phyloP scores from a whole-genome alignment of 2,113 vertebrate genomes.

The Lucifuga dentata region DNA sequence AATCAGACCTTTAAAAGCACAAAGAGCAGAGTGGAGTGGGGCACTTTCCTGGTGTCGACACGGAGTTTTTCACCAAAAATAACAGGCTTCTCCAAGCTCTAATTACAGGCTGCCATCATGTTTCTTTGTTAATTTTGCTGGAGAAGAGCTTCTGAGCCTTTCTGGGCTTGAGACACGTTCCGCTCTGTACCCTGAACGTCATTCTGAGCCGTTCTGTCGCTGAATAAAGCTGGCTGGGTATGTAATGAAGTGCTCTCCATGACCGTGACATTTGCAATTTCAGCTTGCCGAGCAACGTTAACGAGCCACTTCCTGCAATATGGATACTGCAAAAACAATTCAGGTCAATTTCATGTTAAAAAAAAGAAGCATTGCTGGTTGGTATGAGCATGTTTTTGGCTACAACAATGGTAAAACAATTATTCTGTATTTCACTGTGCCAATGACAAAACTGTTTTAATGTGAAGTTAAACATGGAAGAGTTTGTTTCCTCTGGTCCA shows the following conservation, averaged over 20 bases:
- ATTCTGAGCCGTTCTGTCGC: slow-evolving; percentile 5
- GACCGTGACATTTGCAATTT: slow-evolving; percentile 43
- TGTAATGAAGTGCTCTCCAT: not conserved
- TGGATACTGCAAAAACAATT: too few relatives aligned
- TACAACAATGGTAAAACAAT: too few relatives aligned
- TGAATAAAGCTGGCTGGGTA: slow-evolving; percentile 14
- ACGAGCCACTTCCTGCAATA: not conserved
- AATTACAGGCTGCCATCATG: slow-evolving; percentile 52
- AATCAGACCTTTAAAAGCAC: slow-evolving; percentile 7
- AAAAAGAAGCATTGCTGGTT: too few relatives aligned
- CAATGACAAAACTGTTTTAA: too few relatives aligned
- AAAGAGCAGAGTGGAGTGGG: not conserved
- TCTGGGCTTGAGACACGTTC: slow-evolving; percentile 9
- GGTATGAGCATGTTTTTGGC: too few relatives aligned
- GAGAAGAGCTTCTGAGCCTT: slow-evolving; percentile 6
- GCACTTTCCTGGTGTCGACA: not conserved
- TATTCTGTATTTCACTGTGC: too few relatives aligned
- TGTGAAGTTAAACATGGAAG: too few relatives aligned
- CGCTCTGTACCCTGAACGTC: not conserved
- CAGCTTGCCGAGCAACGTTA: not conserved
- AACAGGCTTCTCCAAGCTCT: slow-evolving; percentile 41
- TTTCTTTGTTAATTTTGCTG: slow-evolving; percentile 28
- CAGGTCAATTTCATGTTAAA: too few relatives aligned
- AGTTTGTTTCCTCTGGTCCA: too few relatives aligned
- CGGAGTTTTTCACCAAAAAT: slow-evolving; percentile 11